Evolutionary conservation across 2,797 vertebrate species (phyloP).

Genomic region (Sphaeramia orbicularis): DNA sequence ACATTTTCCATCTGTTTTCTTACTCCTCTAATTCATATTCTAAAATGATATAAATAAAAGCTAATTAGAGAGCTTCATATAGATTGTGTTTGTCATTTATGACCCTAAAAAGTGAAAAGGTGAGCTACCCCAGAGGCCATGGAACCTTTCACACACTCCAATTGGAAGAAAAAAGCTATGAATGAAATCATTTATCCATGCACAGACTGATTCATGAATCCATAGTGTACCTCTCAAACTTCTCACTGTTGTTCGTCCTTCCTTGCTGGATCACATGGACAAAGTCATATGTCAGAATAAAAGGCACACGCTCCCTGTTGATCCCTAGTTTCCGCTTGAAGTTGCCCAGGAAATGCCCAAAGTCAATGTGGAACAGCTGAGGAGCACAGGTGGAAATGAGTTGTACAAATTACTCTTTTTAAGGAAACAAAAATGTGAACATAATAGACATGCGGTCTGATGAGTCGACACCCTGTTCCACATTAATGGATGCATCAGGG

Average conservation of each 20-base stretch:
- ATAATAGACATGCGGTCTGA: too few relatives aligned
- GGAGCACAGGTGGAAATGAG: constrained; percentile 20
- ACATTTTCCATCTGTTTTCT: too few relatives aligned
- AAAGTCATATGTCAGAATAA: constrained; percentile 98
- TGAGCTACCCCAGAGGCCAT: too few relatives aligned
- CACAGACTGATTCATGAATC: background rate
- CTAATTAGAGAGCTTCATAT: too few relatives aligned
- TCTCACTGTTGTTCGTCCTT: constrained; percentile 95
- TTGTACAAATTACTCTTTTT: constrained; percentile 3
- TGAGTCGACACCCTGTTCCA: too few relatives aligned
- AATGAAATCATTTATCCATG: background rate
- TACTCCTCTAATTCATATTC: too few relatives aligned
- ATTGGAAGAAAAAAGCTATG: background rate
- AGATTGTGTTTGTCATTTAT: too few relatives aligned
- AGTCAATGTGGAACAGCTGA: constrained; percentile 98
- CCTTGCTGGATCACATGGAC: constrained; percentile 99
- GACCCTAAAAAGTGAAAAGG: too few relatives aligned
- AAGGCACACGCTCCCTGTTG: constrained; percentile 97
- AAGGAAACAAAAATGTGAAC: too few relatives aligned
- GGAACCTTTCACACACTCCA: too few relatives aligned
- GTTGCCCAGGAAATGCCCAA: constrained; percentile 98
- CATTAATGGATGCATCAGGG: too few relatives aligned
- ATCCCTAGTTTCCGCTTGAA: constrained; percentile 99
- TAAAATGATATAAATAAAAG: too few relatives aligned
- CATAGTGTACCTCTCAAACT: constrained; percentile 92